Base-by-base conservation (phyloP, 2,888 invertebrate genomes). In the Apodemia zela region DNA sequence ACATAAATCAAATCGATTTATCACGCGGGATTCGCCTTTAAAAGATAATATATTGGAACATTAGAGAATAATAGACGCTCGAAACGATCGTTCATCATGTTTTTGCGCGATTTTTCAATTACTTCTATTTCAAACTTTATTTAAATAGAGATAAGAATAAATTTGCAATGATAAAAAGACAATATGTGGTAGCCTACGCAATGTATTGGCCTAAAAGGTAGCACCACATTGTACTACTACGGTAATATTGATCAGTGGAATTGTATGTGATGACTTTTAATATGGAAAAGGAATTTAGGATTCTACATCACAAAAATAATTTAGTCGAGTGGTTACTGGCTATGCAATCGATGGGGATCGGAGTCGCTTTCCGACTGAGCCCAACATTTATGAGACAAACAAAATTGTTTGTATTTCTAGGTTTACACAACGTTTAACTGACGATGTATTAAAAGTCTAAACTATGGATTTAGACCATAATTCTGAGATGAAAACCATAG, bases 31-130 rank as follows among this genome's bases (percentile, higher is more conserved):
- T 80, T 78, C 82, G 81, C 79, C 82, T 83, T 87, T 83, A 80
- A 79, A 81, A 77, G 75, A 85, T 87, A 85, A 88, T 88, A 85
- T 89, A 89, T 89, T 83, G 83, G 84, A 78, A 82, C 86, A 89
- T 89, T 89, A 89, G 80, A 81, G 80, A 77, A 87, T 85, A 88
- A 89, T 87, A 87, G 88, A 83, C 84, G 81, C 80, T 80, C 83
- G 79, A 78, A 78, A 75, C 72, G 75, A 75, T 80, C 85, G 81
- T 89, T 84, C 83, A 83, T 87, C 88, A 87, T 81, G 82, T 83
- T 85, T 84, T 82, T 81, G 72, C 74, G 71, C 47, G 58, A 63
- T 73, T 70, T 57, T n/a, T 59, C 66, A 58, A 47, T 59, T 67
- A 63, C 71, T 8, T 72, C 2, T 11, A 42, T 29, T 13, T n/a